Base-by-base conservation (phyloP, 37 sponge, comb jelly and placozoan species). In the Cladorhizidae sp. region DNA sequence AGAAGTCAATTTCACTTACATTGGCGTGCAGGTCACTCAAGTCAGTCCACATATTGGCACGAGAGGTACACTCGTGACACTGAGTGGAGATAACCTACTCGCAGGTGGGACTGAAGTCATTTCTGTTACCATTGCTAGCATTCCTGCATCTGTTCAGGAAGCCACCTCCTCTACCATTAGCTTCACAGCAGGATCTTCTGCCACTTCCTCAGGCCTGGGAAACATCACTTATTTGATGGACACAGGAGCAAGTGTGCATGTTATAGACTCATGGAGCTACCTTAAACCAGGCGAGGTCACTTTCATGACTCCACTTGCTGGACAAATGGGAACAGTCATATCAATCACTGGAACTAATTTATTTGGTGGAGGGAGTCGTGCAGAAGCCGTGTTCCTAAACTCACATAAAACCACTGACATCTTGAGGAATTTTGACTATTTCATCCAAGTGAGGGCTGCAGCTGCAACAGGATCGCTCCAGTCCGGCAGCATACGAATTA, bases 21-120 rank as follows among this genome's bases (percentile, higher is more conserved):
- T 67, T 22, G 80, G 84, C 26, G 77, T 87, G 2, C 36, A 64
- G 3, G 79, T 90, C 37, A 5, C 35, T 31, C n/a, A 33, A 0
- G 81, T 94, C 1, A 64, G 49, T 17, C 94, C 94, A 15, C 63
- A 63, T 36, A 28, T 14, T 32, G 94, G 94, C 11, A 89, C 89
- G 70, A 50, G 35, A n/a, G 88, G 94, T 22, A 94, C 94, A 7
- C 25, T 25, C 40, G 92, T 91, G 32, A 80, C 45, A 20, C 69
- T 91, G 25, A 36, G 20, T 14, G 92, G 92, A 1, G 61, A 25
- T 18, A 52, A 68, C 14, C 77, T 91, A 2, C 77, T 85, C n/a
- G 85, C 71, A 40, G 84, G 87, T 40, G 80, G 80, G 8, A 62
- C 56, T 11, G 43, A 22, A 40, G 62, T 91, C 3, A n/a, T 71